Evolutionary conservation across 2,888 invertebrate genomes (phyloP).

Genomic region (Penaeus monodon): DNA sequence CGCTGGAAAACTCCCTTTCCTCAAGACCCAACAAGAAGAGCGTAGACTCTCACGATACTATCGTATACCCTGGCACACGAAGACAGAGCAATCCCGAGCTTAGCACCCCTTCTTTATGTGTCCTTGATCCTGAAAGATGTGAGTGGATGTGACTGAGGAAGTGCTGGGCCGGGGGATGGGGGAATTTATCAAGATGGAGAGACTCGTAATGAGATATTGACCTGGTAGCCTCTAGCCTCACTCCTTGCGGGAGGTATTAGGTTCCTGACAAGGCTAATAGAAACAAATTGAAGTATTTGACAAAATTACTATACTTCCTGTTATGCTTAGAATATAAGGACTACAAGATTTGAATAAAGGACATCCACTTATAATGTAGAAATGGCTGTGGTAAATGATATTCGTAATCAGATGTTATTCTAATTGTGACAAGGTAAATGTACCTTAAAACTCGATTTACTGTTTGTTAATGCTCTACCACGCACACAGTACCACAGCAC

Average conservation of each 20-base stretch:
- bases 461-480: no score
- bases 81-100: slow-evolving; percentile 8
- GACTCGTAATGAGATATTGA: slow-evolving; percentile 12
- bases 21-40: neutral
- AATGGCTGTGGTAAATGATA: slow-evolving; percentile 29
- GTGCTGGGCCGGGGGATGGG: slow-evolving; percentile 11
- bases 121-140: slow-evolving; percentile 13
- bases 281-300: neutral
- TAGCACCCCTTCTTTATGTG: neutral
- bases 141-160: slow-evolving; percentile 10
- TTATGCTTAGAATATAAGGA: neutral
- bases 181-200: slow-evolving; percentile 5
- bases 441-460: no score
- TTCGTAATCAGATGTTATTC: neutral
- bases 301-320: slow-evolving; percentile 8
- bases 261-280: neutral
- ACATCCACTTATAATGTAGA: neutral
- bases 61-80: slow-evolving; percentile 22
- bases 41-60: neutral
- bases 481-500: no score
- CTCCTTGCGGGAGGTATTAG: neutral
- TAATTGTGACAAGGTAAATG: no score
- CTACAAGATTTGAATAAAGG: neutral
- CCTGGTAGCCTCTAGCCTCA: slow-evolving; percentile 24
- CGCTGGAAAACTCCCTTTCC: neutral